Conservation (phyloP, 1,140 invertebrate genomes). For the Drosophila sucinea region DNA sequence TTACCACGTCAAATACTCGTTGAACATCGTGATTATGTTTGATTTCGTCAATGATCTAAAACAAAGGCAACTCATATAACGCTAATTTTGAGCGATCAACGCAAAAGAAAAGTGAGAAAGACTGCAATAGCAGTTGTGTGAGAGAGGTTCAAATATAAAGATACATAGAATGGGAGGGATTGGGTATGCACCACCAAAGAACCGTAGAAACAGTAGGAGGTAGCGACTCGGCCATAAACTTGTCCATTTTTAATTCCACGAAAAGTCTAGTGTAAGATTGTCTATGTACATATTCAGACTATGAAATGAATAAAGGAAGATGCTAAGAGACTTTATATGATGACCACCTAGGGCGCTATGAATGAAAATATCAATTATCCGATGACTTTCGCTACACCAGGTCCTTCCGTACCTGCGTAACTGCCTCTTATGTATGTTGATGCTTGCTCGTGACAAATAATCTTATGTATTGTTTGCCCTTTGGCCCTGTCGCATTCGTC, state of each 20-base stretch:
- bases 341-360: slow-evolving; percentile 73
- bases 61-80: slow-evolving; percentile 75
- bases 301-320: slow-evolving; percentile 60
- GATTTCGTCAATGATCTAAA: slow-evolving; percentile 53
- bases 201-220: slow-evolving; percentile 64
- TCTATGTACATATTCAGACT: slow-evolving; percentile 30
- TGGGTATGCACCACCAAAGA: not conserved
- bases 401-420: slow-evolving; percentile 45
- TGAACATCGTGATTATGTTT: slow-evolving; percentile 47
- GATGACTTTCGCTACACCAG: slow-evolving; percentile 39
- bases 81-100: slow-evolving; percentile 74
- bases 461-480: slow-evolving; percentile 18
- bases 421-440: not conserved
- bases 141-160: not conserved
- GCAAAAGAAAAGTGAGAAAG: not conserved
- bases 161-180: not conserved
- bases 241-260: slow-evolving; percentile 51
- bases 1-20: slow-evolving; percentile 31
- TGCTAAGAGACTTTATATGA: slow-evolving; percentile 79
- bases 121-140: not conserved
- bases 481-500: not conserved
- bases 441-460: slow-evolving; percentile 32
- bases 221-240: slow-evolving; percentile 55
- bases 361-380: slow-evolving; percentile 59
- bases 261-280: slow-evolving; percentile 43